Evolutionary conservation across 2,113 vertebrate species (phyloP).

Genomic region (Sorex araneus): DNA sequence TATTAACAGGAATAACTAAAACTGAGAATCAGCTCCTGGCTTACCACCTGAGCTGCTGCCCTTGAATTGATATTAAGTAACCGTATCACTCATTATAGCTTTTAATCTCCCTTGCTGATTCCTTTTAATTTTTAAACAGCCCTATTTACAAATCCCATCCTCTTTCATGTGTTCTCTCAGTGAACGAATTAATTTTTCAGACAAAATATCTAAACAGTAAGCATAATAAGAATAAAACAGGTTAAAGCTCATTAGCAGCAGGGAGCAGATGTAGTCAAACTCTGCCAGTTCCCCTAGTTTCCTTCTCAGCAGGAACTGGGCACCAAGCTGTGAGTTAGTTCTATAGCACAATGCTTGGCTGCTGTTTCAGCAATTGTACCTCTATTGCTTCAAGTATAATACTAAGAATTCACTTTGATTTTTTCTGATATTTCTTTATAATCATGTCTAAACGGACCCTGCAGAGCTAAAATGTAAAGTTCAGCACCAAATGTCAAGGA

Average conservation of each 20-base stretch:
- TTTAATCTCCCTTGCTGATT: slow-evolving; percentile 87
- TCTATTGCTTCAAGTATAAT: slow-evolving; percentile 82
- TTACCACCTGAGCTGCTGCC: slow-evolving; percentile 73
- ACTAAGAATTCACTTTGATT: slow-evolving; percentile 90
- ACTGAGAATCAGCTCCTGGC: slow-evolving; percentile 22
- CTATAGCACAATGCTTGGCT: slow-evolving; percentile 89
- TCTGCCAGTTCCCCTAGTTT: slow-evolving; percentile 97
- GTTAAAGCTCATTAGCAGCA: slow-evolving; percentile 95
- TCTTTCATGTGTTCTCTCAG: slow-evolving; percentile 88
- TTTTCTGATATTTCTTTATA: slow-evolving; percentile 88
- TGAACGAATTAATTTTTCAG: slow-evolving; percentile 91
- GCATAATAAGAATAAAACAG: slow-evolving; percentile 96
- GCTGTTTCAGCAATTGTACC: slow-evolving; percentile 90
- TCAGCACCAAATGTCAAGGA: slow-evolving; percentile 77
- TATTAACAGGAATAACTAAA: not conserved
- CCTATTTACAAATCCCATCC: slow-evolving; percentile 84
- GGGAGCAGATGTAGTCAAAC: slow-evolving; percentile 95
- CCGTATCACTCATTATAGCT: slow-evolving; percentile 83
- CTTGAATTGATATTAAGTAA: slow-evolving; percentile 85
- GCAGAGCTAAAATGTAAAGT: slow-evolving; percentile 86
- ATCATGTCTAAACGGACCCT: slow-evolving; percentile 87
- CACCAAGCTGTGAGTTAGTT: slow-evolving; percentile 91
- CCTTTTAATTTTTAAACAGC: slow-evolving; percentile 90
- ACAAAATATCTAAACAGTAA: slow-evolving; percentile 95
- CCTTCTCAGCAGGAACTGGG: slow-evolving; percentile 95